Evolutionary conservation across 2,113 vertebrate genomes (phyloP), one percentile per base, ranked within the genome.

Genomic region (Gnathonemus echidnorhynchus): DNA sequence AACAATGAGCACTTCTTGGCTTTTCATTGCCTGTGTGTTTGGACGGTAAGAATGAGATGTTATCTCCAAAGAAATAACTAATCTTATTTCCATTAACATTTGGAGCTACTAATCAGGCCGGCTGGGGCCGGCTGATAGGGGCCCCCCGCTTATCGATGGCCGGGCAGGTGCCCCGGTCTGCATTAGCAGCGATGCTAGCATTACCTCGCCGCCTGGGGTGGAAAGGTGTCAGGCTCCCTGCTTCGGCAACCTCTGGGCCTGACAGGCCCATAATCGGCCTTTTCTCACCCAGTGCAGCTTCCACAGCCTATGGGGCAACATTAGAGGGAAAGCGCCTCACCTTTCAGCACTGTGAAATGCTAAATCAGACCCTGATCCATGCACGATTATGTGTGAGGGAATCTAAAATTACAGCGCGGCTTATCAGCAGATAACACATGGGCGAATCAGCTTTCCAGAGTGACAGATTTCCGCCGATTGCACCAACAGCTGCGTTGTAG

Each of bases 341-440:
- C 94, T 95, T 95, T 95, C 95, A 89, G 94, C 93, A 95, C 94
- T 92, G 92, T 93, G 92, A 95, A 96, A 96, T 95, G 93, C 93
- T 93, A 48, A 96, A 96, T 96, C 95, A 95, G 94, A 97, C 96
- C 94, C 95, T 94, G 95, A 96, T 95, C 95, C 95, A 95, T 94
- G 94, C 94, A 95, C 95, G 95, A 92, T 96, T 96, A 95, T 96
- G 94, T 95, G 94, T 93, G 94, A 93, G 91, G 94, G 95, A 96
- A 96, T 96, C 94, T 94, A 94, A 93, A 95, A 96, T 93, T 96
- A 93, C 89, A 94, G 92, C 77, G 88, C 77, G 91, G 93, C 95
- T 97, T 97, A 96, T 97, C 96, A 96, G 90, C 88, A 96, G 95
- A 96, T 96, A 95, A 93, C 96, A 97, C 89, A 94, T 94, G 93